A percentile compares a stretch with the other conserved stretches of the same genome.
These are phyloP conservation scores for Eilema griseolum DNA, from an alignment of 2,888 invertebrate genomes.

Conservation along the genomic window DNA sequence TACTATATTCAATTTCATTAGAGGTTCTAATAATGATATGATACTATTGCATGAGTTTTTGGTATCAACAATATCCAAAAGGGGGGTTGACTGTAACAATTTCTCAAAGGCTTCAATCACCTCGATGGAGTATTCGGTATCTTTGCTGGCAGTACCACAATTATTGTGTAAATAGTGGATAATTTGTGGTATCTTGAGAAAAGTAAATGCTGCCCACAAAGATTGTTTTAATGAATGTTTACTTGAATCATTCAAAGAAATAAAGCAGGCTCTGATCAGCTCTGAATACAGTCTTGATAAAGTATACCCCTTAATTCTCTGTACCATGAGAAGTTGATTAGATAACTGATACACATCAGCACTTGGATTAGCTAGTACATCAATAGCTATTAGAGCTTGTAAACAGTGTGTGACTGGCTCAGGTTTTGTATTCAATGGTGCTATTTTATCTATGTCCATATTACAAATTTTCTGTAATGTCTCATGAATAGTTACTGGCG, in stretches of 20 bases:
- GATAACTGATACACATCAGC: slow-evolving; percentile 93
- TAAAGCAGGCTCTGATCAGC: slow-evolving; percentile 95
- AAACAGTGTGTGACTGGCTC: slow-evolving; percentile 91
- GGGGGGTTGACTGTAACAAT: slow-evolving; percentile 93
- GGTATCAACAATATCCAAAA: slow-evolving; percentile 95
- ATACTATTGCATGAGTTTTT: slow-evolving; percentile 96
- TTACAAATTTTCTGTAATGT: slow-evolving; percentile 88
- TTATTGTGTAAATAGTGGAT: slow-evolving; percentile 89
- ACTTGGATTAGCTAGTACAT: slow-evolving; percentile 94
- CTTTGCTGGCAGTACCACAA: slow-evolving; percentile 86
- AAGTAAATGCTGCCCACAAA: slow-evolving; percentile 97
- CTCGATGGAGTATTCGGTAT: slow-evolving; percentile 90
- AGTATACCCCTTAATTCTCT: slow-evolving; percentile 94
- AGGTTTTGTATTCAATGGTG: slow-evolving; percentile 84
- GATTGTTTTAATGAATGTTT: slow-evolving; percentile 93
- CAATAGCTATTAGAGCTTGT: slow-evolving; percentile 94
- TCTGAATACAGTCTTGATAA: slow-evolving; percentile 94
- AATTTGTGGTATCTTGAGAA: slow-evolving; percentile 95
- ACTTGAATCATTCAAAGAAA: slow-evolving; percentile 95
- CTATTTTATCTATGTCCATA: slow-evolving; percentile 88
- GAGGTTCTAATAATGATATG: slow-evolving; percentile 93
- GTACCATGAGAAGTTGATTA: slow-evolving; percentile 93
- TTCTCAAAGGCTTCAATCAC: slow-evolving; percentile 94
- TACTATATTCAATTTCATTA: slow-evolving; percentile 92
- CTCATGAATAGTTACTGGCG: slow-evolving; percentile 86